These are phyloP conservation scores for Caranx ignobilis DNA, from an alignment of 2,113 vertebrate genomes.

Conservation along the genomic window DNA sequence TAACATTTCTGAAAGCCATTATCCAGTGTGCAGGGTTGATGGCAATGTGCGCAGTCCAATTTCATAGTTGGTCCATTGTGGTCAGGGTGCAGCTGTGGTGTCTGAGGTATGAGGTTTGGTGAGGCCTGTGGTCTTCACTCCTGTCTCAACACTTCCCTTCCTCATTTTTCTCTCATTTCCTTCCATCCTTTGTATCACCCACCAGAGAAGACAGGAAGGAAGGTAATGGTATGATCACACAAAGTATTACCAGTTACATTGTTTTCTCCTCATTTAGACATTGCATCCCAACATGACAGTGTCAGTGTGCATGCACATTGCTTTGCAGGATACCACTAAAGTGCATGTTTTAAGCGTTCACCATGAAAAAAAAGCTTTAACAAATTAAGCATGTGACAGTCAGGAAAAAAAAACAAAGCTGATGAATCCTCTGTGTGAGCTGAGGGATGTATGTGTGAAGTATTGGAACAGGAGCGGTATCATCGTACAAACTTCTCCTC, in stretches of 20 bases:
- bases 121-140: conserved; percentile 29
- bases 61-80: conserved; percentile 14
- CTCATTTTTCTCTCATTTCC: background rate
- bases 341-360: conserved; percentile 27
- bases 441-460: conserved; percentile 5
- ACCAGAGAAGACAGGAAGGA: conserved; percentile 27
- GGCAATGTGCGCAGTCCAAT: conserved; percentile 1
- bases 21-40: background rate
- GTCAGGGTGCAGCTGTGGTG: background rate
- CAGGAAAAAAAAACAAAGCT: background rate
- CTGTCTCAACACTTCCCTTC: conserved; percentile 2
- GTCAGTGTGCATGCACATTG: background rate
- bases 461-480: conserved; percentile 18
- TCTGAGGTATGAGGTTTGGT: conserved; percentile 60
- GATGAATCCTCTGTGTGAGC: conserved; percentile 51
- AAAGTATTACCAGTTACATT: conserved; percentile 23
- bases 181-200: background rate
- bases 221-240: conserved; percentile 35
- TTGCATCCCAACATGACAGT: background rate
- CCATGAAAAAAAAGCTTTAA: conserved; percentile 1
- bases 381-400: conserved; percentile 10
- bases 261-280: background rate
- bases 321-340: conserved; percentile 23
- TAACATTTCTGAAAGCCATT: conserved; percentile 15
- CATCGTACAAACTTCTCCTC: conserved; percentile 63